Evolutionary conservation across 2,888 invertebrate species (phyloP).

Genomic region (Icerya purchasi): DNA sequence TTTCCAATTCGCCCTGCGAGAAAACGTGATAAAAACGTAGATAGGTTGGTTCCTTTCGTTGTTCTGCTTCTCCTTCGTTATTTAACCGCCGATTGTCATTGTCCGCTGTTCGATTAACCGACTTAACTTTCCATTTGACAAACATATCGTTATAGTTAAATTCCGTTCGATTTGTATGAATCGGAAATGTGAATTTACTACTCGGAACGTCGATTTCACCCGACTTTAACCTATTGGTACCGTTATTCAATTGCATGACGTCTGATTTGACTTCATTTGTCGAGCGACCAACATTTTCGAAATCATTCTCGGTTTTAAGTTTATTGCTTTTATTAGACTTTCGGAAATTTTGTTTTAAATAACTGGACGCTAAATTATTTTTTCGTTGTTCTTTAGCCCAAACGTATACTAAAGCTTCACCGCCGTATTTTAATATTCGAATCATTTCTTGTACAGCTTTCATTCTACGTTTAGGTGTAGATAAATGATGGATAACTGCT

Average conservation of each 20-base stretch:
- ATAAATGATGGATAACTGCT: constrained; percentile 90
- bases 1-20: constrained; percentile 53
- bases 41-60: constrained; percentile 28
- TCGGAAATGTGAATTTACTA: constrained; percentile 31
- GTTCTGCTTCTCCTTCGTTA: constrained; percentile 21
- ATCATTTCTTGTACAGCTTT: constrained; percentile 54
- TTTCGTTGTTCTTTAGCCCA: constrained; percentile 82
- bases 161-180: constrained; percentile 77
- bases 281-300: not conserved
- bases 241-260: not conserved
- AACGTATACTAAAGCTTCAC: constrained; percentile 70
- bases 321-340: constrained; percentile 21
- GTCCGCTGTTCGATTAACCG: not conserved
- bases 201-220: not conserved
- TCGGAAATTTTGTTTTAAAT: constrained; percentile 33
- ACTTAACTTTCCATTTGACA: constrained; percentile 73
- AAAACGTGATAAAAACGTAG: constrained; percentile 88
- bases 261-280: constrained; percentile 16
- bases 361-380: constrained; percentile 35
- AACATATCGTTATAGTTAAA: constrained; percentile 77
- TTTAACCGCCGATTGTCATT: not conserved
- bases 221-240: not conserved
- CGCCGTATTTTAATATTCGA: constrained; percentile 46
- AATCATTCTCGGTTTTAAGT: constrained; percentile 22
- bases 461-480: constrained; percentile 51